Evolutionary conservation across 2,797 vertebrate genomes (phyloP).

Genomic region (Echiichthys vipera): DNA sequence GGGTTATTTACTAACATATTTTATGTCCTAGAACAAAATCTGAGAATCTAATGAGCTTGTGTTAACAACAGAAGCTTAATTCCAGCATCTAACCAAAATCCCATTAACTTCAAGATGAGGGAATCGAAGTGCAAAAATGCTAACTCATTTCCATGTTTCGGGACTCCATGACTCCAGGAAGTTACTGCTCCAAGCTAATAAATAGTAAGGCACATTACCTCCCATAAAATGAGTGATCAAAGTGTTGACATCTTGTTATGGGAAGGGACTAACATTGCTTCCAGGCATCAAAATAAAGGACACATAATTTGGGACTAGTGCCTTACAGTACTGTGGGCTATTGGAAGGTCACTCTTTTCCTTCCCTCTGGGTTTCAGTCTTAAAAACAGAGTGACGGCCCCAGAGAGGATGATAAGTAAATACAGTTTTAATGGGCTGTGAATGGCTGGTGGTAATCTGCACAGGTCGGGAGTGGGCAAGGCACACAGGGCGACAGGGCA

Average conservation of each 20-base stretch:
- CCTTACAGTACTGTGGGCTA: constrained; percentile 54
- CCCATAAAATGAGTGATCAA: constrained; percentile 1
- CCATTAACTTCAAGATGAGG: too few species aligned
- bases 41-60: too few species aligned
- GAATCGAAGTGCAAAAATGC: too few species aligned
- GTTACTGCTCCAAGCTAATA: background rate
- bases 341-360: constrained; percentile 79
- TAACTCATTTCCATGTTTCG: too few species aligned
- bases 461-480: constrained; percentile 64
- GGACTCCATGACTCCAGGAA: background rate
- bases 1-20: too few species aligned
- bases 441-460: constrained; percentile 82
- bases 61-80: too few species aligned
- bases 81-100: too few species aligned
- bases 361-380: constrained; percentile 77
- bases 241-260: constrained; percentile 9
- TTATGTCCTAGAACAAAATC: too few species aligned
- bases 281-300: constrained; percentile 38
- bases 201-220: background rate
- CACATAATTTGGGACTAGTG: constrained; percentile 51
- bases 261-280: constrained; percentile 21
- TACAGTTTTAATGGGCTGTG: constrained; percentile 84
- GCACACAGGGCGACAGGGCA: constrained; percentile 73
- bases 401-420: constrained; percentile 85
- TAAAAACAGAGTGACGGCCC: constrained; percentile 80